Base-by-base conservation (phyloP, 2,888 invertebrate species). In the Callimorpha dominula region DNA sequence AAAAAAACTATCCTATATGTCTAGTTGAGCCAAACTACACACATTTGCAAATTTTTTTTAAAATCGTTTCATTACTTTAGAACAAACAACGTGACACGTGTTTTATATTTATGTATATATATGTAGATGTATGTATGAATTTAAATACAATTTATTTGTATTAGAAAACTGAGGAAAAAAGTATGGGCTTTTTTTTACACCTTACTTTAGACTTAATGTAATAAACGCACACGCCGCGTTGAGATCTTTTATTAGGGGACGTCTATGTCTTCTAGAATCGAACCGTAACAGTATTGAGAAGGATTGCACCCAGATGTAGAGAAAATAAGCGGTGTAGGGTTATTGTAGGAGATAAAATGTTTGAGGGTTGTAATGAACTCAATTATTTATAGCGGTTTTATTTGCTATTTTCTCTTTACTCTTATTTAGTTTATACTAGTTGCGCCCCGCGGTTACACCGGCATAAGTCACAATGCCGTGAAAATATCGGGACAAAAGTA, bases 241-340 rank as follows among this genome's bases (percentile, higher is more conserved):
- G 81, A 82, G 31, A 75, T 82, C 82, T 82, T 82, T 82, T 31
- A 42, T 14, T 83, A 78, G 42, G 68, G 50, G 46, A 64, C 67
- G 71, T 70, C 68, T 71, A 71, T 62, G 46, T 64, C 9, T 72
- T 60, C 60, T 31, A 60, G 60, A 20, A 1, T 9, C n/a, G 31
- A 60, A 31, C 31, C 20, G 5, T 12, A 31, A 31, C 60, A 14
- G 31, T 12, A 6, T n/a, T 60, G 14, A 57, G 4, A 6, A 60
- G 31, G 12, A 6, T 60, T 31, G 31, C 5, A 60, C 12, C 2
- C 12, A 60, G 31, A 31, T 60, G 12, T 31, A 31, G 14, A 60
- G 20, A 5, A 60, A 60, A 60, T 60, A 31, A 60, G 5, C 31
- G 0, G 12, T 12, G 20, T 60, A 31, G 20, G 60, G 12, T 31